These are phyloP conservation scores for Ataeniobius toweri DNA, from an alignment of 2,797 vertebrate genomes.

Conservation along the genomic window DNA sequence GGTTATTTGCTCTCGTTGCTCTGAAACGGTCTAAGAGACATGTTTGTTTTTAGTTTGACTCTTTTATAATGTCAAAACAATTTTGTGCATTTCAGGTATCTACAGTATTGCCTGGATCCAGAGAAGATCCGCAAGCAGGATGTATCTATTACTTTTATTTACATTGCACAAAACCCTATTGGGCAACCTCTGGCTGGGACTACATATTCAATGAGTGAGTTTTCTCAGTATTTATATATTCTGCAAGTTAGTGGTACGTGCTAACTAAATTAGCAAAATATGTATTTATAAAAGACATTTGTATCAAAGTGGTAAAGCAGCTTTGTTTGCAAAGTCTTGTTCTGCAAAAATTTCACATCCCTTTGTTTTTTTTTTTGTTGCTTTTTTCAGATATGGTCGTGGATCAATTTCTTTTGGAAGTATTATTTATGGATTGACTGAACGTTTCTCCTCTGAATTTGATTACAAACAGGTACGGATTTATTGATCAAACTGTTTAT, in stretches of 20 bases:
- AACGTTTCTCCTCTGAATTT: conserved; percentile 82
- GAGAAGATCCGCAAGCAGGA: conserved; percentile 86
- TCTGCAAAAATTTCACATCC: neutral
- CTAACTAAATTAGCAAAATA: neutral
- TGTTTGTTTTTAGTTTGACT: neutral
- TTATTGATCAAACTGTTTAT: neutral
- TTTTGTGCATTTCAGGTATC: conserved; percentile 79
- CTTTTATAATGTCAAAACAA: neutral
- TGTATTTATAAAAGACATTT: neutral
- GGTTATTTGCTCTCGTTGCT: neutral
- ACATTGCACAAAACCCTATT: conserved; percentile 78
- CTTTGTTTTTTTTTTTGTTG: neutral
- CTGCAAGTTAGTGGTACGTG: no score
- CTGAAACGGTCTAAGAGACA: neutral
- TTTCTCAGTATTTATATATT: neutral
- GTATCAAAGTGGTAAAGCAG: neutral
- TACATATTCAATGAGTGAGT: conserved; percentile 83
- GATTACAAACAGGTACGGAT: conserved; percentile 86
- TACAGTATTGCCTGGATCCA: conserved; percentile 82
- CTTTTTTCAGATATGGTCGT: conserved; percentile 76
- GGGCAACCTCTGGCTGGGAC: conserved; percentile 86
- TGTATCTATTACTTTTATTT: conserved; percentile 74
- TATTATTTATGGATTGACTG: conserved; percentile 78
- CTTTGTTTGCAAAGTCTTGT: neutral
- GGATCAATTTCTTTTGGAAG: conserved; percentile 83